Percentiles rank a stretch among this genome's conserved stretches.
Conservation (phyloP, 23 tunicate species). For the Phallusia fumigata region DNA sequence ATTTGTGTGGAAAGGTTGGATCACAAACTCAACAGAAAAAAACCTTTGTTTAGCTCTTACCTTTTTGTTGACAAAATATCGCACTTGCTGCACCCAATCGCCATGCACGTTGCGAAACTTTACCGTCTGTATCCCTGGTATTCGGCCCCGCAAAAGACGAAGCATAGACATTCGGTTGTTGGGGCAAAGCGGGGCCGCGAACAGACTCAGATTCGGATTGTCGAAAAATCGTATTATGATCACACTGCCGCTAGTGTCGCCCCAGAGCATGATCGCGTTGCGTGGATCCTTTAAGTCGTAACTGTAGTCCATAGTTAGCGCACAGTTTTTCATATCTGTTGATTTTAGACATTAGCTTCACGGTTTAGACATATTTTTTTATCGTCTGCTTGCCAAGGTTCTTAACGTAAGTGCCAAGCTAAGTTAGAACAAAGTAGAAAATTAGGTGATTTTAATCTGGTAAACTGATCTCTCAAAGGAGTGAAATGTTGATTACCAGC, state of each 20-base stretch:
- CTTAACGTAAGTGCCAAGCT: too few species aligned
- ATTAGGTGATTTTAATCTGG: too few species aligned
- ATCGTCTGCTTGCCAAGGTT: too few species aligned
- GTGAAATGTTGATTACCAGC: too few species aligned
- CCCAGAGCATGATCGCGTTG: constrained; percentile 63
- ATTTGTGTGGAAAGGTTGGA: too few species aligned
- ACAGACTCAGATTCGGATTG: constrained; percentile 71
- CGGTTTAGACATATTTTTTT: too few species aligned
- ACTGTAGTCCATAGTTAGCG: constrained; percentile 76
- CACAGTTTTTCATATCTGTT: constrained; percentile 63
- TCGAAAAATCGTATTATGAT: constrained; percentile 52
- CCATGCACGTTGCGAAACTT: constrained; percentile 40
- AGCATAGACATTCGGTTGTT: constrained; percentile 26
- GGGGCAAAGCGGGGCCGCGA: constrained; percentile 37
- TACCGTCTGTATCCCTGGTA: constrained; percentile 25
- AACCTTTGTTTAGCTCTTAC: constrained; percentile 8
- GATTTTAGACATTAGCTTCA: too few species aligned
- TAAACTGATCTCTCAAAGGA: too few species aligned
- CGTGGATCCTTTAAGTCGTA: constrained; percentile 40
- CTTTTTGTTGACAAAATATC: constrained; percentile 65
- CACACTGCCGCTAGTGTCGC: constrained; percentile 83
- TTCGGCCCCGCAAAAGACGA: constrained; percentile 16
- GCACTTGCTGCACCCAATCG: constrained; percentile 81
- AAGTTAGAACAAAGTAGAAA: too few species aligned
- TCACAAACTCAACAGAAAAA: too few species aligned